Evolutionary conservation across 1,140 invertebrate species (phyloP).

Genomic region (Brevipalpus yothersi): DNA sequence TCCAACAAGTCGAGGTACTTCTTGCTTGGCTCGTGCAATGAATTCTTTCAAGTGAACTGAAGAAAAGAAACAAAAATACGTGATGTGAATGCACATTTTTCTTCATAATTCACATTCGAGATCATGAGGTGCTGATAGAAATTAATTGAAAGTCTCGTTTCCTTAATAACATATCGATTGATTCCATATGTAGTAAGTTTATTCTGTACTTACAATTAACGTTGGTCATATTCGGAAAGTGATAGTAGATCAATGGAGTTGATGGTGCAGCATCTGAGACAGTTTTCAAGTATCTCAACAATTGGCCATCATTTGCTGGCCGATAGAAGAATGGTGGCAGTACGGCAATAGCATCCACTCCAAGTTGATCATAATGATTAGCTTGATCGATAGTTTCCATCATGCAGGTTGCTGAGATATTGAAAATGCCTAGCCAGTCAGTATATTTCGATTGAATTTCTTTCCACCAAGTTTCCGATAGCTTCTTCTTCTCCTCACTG

Average conservation of each 20-base stretch:
- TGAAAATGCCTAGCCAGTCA: slow-evolving; percentile 1
- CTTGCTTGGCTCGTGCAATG: slow-evolving; percentile 8
- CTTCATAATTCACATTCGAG: neutral
- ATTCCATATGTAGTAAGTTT: too few relatives aligned
- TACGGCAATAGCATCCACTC: slow-evolving; percentile 42
- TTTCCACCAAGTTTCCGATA: slow-evolving; percentile 38
- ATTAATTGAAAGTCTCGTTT: too few relatives aligned
- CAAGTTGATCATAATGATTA: slow-evolving; percentile 36
- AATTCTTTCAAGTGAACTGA: slow-evolving; percentile 48
- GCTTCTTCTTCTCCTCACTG: slow-evolving; percentile 36
- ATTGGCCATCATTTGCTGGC: slow-evolving; percentile 29
- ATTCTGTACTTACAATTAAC: slow-evolving; percentile 38
- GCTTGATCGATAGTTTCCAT: slow-evolving; percentile 22
- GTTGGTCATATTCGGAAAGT: slow-evolving; percentile 40
- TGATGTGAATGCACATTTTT: neutral
- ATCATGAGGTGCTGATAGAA: too few relatives aligned
- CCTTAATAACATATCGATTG: too few relatives aligned
- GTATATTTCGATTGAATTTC: slow-evolving; percentile 16
- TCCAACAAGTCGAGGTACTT: slow-evolving; percentile 2
- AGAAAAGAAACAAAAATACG: slow-evolving; percentile 4
- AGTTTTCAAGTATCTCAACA: slow-evolving; percentile 38
- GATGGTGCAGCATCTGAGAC: slow-evolving; percentile 41
- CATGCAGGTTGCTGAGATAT: neutral
- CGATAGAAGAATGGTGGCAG: slow-evolving; percentile 52
- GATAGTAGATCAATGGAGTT: slow-evolving; percentile 55